Evolutionary conservation across 1,140 invertebrate genomes (phyloP), one percentile per base, ranked within the genome.

Genomic region (Coboldia fuscipes): DNA sequence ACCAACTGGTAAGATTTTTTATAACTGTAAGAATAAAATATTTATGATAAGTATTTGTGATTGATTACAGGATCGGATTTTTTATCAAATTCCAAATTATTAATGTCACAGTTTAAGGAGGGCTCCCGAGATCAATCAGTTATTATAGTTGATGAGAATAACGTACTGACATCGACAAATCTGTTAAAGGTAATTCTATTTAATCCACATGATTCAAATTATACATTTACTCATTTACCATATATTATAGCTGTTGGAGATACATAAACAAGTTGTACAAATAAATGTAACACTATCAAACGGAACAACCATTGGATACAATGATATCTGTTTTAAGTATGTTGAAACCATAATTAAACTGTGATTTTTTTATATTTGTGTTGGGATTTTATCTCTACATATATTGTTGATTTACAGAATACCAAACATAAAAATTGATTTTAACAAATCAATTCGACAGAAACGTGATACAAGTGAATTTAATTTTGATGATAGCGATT

Each of bases 241-340:
- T n/a, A n/a, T 19, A 9, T 20, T 6, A 12, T 16, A 28, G 34
- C 4, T 28, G n/a, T 19, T n/a, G 3, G 3, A 20, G 4, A 18
- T 36, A 8, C 29, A 17, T 16, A 22, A 23, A 12, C 15, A 36
- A 21, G 19, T 36, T 10, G 10, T 22, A 10, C n/a, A 23, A 22
- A 5, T 26, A n/a, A 30, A 23, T 12, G 37, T 39, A 36, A 39
- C 21, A 10, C 8, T 39, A 0, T 39, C 35, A 33, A 49, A 45
- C 17, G 16, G 29, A 16, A 41, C 37, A 22, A 52, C 48, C 16
- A 58, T 63, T 42, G 52, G 52, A 16, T 64, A 70, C 52, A 53
- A 60, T 22, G 66, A 75, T 43, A 56, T 77, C 26, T 77, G 73
- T 50, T 72, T 70, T 42, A 67, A 68, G 66, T 69, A 64, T 47